These are phyloP conservation scores for Toxotes lorentzi DNA, from an alignment of 2,797 vertebrate genomes.

Conservation along the genomic window DNA sequence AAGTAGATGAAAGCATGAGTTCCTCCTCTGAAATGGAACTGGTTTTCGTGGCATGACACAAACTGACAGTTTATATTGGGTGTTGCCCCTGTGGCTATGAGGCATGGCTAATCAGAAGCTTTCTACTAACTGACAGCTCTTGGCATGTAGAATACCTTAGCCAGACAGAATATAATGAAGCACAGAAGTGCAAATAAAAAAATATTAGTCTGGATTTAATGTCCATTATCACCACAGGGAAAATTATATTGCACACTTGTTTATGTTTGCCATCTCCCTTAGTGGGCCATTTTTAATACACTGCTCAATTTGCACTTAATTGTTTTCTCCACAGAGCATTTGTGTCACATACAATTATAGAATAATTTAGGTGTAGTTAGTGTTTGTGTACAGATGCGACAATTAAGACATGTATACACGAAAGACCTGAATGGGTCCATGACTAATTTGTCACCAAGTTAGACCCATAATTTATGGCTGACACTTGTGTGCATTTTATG, in stretches of 20 bases:
- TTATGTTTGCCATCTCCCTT: slow-evolving; percentile 12
- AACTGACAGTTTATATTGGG: slow-evolving; percentile 15
- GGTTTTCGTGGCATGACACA: slow-evolving; percentile 32
- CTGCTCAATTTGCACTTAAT: slow-evolving; percentile 19
- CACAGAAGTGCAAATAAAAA: background rate
- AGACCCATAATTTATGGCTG: slow-evolving; percentile 8
- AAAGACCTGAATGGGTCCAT: slow-evolving; percentile 13
- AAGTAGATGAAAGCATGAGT: slow-evolving; percentile 40
- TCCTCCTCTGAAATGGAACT: slow-evolving; percentile 27
- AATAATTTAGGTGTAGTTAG: slow-evolving; percentile 15
- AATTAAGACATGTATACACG: background rate
- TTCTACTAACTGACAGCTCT: slow-evolving; percentile 12
- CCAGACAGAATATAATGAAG: slow-evolving; percentile 29
- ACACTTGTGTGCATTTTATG: slow-evolving; percentile 6
- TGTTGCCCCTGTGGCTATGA: slow-evolving; percentile 24
- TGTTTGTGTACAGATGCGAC: background rate
- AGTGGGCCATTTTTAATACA: slow-evolving; percentile 9
- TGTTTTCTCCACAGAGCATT: slow-evolving; percentile 14
- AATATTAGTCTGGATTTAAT: slow-evolving; percentile 12
- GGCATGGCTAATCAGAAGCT: slow-evolving; percentile 12
- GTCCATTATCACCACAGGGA: background rate
- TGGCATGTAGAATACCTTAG: slow-evolving; percentile 14
- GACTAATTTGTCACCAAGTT: slow-evolving; percentile 12
- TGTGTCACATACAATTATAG: slow-evolving; percentile 13
- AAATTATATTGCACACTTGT: slow-evolving; percentile 24